Conservation (phyloP, 2,797 vertebrate species). For the Sebastes ruberrimus region DNA sequence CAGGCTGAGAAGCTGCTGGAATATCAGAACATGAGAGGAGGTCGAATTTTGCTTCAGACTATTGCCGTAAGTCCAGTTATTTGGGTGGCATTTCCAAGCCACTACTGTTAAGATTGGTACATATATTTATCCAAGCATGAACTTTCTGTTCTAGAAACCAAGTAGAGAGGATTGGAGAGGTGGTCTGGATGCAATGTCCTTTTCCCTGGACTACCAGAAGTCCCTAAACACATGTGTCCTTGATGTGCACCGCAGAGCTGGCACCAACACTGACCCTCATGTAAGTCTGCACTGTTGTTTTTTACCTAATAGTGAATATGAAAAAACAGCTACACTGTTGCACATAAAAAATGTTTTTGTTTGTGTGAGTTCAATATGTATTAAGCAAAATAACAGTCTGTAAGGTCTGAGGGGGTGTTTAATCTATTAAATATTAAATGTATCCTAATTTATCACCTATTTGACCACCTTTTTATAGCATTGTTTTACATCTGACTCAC, state of each 20-base stretch:
- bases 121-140: neutral
- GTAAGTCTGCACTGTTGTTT: constrained; percentile 55
- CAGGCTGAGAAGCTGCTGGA: constrained; percentile 83
- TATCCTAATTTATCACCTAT: neutral
- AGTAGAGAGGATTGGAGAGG: constrained; percentile 80
- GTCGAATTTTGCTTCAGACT: constrained; percentile 80
- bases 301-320: neutral
- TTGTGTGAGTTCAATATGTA: neutral
- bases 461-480: neutral
- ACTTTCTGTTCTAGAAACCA: constrained; percentile 72
- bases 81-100: neutral
- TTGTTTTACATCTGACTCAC: neutral
- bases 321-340: neutral
- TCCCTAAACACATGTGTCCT: constrained; percentile 73
- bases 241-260: constrained; percentile 73
- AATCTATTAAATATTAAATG: neutral
- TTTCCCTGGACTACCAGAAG: constrained; percentile 83
- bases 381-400: neutral
- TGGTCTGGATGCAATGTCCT: constrained; percentile 77
- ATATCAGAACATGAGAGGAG: constrained; percentile 85
- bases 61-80: constrained; percentile 71
- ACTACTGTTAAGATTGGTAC: neutral
- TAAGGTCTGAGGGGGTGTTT: neutral
- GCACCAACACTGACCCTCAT: constrained; percentile 70
- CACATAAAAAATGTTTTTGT: neutral